Percentiles rank a stretch among this genome's conserved stretches.
phyloP scores from a whole-genome alignment of 2,113 vertebrate genomes.

The Dipodomys ordii region DNA sequence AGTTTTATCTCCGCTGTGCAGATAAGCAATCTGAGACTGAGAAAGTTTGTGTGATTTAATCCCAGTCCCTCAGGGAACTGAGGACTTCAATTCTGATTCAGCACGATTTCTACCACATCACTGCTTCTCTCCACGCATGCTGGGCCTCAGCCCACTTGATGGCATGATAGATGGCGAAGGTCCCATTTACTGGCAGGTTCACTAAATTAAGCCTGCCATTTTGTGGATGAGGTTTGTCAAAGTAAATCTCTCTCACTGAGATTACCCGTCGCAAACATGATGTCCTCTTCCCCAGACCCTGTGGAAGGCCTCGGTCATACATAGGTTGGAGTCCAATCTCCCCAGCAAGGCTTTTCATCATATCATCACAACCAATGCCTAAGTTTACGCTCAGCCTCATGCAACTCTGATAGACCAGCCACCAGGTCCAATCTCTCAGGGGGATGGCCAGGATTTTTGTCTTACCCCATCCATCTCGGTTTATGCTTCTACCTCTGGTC shows the following conservation, averaged over 20 bases:
- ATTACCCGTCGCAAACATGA: not conserved
- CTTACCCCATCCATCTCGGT: not conserved
- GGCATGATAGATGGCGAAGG: not conserved
- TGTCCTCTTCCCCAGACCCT: not conserved
- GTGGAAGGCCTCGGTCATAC: not conserved
- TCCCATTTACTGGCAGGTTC: not conserved
- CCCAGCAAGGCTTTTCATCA: not conserved
- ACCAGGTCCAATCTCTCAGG: not conserved
- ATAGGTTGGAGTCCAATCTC: not conserved
- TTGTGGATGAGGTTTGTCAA: not conserved
- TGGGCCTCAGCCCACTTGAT: not conserved
- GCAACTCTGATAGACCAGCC: too few relatives aligned
- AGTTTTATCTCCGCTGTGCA: conserved; percentile 22
- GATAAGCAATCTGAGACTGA: not conserved
- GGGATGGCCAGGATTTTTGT: not conserved
- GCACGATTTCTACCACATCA: not conserved
- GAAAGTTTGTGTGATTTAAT: not conserved
- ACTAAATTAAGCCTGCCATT: not conserved
- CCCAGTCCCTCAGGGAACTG: not conserved
- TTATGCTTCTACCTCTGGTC: too few relatives aligned
- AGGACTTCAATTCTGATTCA: not conserved
- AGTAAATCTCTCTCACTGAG: not conserved
- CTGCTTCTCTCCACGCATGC: too few relatives aligned
- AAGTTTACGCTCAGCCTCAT: not conserved
- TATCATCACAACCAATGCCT: not conserved